phyloP scores from a whole-genome alignment of 2,797 vertebrate species.

The Heliangelus exortis region DNA sequence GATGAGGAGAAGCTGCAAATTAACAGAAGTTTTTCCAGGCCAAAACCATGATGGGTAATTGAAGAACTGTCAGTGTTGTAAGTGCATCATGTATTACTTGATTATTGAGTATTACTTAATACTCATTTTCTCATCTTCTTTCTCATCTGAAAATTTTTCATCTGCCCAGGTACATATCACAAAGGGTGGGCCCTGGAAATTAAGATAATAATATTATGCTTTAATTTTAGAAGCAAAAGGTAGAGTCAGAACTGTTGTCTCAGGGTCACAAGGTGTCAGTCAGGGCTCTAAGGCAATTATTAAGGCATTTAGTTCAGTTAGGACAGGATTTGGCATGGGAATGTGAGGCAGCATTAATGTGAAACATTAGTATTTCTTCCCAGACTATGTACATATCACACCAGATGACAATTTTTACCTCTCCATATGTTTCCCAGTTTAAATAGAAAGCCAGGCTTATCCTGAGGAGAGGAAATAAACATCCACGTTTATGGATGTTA shows the following conservation, averaged over 20 bases:
- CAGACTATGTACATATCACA: not conserved
- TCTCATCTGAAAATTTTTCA: not conserved
- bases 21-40: not conserved
- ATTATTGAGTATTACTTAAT: not conserved
- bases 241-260: not conserved
- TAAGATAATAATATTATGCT: not conserved
- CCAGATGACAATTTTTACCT: not conserved
- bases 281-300: conserved; percentile 12
- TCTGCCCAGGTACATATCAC: not conserved
- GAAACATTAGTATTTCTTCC: not conserved
- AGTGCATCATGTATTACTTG: not conserved
- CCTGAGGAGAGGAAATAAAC: not conserved
- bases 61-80: not conserved
- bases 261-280: not conserved
- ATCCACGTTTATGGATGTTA: not conserved
- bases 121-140: not conserved
- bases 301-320: conserved; percentile 3
- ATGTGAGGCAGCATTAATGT: conserved; percentile 19
- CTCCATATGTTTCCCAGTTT: not conserved
- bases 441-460: not conserved
- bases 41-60: not conserved
- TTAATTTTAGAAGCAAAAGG: conserved; percentile 1
- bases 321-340: not conserved
- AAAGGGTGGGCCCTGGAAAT: not conserved
- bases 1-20: not conserved